Conservation (phyloP, 2,797 vertebrate species). For the Coreius guichenoti region DNA sequence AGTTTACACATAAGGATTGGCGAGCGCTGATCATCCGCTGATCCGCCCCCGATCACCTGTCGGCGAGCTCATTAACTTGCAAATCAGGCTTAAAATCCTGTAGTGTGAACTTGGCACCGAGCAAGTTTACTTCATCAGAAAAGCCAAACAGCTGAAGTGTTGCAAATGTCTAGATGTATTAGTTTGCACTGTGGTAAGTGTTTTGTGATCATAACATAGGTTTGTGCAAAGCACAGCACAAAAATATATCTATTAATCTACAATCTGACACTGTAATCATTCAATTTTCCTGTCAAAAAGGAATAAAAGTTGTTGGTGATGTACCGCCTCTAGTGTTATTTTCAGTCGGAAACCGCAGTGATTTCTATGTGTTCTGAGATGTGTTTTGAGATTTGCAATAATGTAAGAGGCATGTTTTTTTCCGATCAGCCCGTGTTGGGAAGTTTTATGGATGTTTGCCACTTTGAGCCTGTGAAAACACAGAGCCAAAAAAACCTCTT, state of each 20-base stretch:
- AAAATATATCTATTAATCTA: not conserved
- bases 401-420: not conserved
- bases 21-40: no score
- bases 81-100: no score
- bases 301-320: not conserved
- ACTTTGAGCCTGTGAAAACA: not conserved
- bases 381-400: not conserved
- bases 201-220: no score
- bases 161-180: no score
- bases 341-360: not conserved
- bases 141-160: no score
- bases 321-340: not conserved
- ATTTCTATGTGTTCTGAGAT: no score
- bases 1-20: no score
- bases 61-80: no score
- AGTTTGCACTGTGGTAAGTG: no score
- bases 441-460: not conserved
- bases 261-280: not conserved
- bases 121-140: no score
- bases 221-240: not conserved
- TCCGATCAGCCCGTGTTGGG: not conserved
- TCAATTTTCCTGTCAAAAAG: not conserved
- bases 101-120: no score
- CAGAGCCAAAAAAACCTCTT: conserved; percentile 13
- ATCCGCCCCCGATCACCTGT: no score